phyloP scores from a whole-genome alignment of 1,140 invertebrate species.

The Dendrolimus kikuchii region DNA sequence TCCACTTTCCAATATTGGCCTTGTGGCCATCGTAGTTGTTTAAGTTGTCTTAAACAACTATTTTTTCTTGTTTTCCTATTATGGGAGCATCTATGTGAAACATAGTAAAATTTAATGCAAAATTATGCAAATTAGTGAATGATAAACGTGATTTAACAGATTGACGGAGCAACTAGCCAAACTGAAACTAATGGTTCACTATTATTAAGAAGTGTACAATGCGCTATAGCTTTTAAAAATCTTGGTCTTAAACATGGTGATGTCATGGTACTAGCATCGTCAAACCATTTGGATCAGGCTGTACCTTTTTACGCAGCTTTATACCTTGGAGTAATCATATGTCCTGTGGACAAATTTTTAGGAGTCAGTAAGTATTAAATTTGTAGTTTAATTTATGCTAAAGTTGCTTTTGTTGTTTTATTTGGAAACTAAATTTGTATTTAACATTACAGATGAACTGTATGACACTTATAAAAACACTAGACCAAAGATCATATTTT shows the following conservation, averaged over 20 bases:
- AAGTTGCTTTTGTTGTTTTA: slow-evolving; percentile 5
- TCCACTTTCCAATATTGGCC: too few relatives aligned
- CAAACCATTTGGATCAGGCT: slow-evolving; percentile 41
- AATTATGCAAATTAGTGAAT: too few relatives aligned
- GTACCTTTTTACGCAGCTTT: slow-evolving; percentile 45
- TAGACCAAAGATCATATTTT: slow-evolving; percentile 29
- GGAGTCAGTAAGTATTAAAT: slow-evolving; percentile 10
- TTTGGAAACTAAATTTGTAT: slow-evolving; percentile 1
- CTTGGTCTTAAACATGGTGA: slow-evolving; percentile 37
- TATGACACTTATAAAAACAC: slow-evolving; percentile 13
- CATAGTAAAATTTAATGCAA: too few relatives aligned
- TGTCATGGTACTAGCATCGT: slow-evolving; percentile 40
- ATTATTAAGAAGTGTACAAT: not conserved
- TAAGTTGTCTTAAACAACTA: too few relatives aligned
- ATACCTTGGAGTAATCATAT: slow-evolving; percentile 28
- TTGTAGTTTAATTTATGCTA: not conserved
- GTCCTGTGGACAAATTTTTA: slow-evolving; percentile 8
- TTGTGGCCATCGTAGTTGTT: too few relatives aligned
- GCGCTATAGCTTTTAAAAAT: slow-evolving; percentile 19
- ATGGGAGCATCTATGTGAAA: too few relatives aligned
- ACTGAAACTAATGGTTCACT: not conserved
- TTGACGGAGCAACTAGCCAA: not conserved
- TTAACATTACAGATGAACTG: slow-evolving; percentile 25
- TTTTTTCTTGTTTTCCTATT: too few relatives aligned
- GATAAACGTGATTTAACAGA: not conserved